Conservation (phyloP, 2,113 vertebrate genomes). For the Plestiodon gilberti region DNA sequence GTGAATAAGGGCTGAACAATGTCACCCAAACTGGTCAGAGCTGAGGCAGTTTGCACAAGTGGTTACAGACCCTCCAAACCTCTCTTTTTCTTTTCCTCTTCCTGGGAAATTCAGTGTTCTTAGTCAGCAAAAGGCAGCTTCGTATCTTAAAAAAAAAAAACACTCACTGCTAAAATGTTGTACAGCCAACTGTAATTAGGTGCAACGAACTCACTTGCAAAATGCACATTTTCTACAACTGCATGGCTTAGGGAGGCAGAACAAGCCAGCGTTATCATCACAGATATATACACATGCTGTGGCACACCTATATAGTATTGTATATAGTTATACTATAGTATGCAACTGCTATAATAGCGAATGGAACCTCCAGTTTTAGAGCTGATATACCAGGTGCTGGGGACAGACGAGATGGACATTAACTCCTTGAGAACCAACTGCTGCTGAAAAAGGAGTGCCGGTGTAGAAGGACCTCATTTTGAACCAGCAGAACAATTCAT, state of each 20-base stretch:
- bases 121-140: background rate
- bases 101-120: background rate
- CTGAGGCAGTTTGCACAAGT: background rate
- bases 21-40: slow-evolving; percentile 8
- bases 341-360: background rate
- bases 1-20: slow-evolving; percentile 54
- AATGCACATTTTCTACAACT: no score
- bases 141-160: background rate
- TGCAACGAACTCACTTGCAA: no score
- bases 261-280: no score
- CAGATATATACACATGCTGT: background rate
- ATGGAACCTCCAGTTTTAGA: background rate
- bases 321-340: background rate
- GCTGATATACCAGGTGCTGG: background rate
- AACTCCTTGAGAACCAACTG: background rate
- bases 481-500: background rate
- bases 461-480: background rate
- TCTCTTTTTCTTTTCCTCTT: accelerated
- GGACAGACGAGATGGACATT: background rate
- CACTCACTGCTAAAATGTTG: no score
- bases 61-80: background rate
- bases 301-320: background rate
- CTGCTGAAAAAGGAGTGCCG: background rate
- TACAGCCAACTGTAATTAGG: no score
- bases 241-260: no score